phyloP scores from a whole-genome alignment of 2,888 invertebrate genomes.

The Nebria brevicollis region DNA sequence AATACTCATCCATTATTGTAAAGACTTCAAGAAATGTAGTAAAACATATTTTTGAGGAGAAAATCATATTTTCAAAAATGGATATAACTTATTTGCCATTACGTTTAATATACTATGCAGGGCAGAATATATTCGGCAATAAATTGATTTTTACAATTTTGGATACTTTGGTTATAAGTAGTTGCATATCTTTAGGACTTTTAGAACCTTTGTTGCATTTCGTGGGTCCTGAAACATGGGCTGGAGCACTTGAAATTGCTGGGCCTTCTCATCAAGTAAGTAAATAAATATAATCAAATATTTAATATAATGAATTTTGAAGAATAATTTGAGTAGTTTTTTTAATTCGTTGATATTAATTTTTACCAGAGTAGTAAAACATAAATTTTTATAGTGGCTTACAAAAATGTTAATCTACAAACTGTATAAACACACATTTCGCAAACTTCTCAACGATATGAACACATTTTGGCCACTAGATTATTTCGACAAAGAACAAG shows the following conservation, averaged over 20 bases:
- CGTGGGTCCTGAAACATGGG: conserved; percentile 36
- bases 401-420: conserved; percentile 34
- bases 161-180: conserved; percentile 14
- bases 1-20: neutral
- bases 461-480: conserved; percentile 28
- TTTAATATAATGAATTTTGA: neutral
- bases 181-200: conserved; percentile 29
- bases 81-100: conserved; percentile 35
- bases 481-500: conserved; percentile 14
- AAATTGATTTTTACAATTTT: conserved; percentile 22
- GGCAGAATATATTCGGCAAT: conserved; percentile 31
- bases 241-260: conserved; percentile 37
- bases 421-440: conserved; percentile 22
- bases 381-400: conserved; percentile 13
- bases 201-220: conserved; percentile 29
- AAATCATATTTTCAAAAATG: neutral
- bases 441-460: conserved; percentile 17
- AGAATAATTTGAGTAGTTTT: too few species aligned
- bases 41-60: too few species aligned
- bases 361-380: neutral
- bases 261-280: conserved; percentile 29
- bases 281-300: neutral
- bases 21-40: neutral
- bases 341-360: too few species aligned
- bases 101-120: conserved; percentile 24